Conservation (phyloP, 2,888 invertebrate species). For the Amphipoea oculea region DNA sequence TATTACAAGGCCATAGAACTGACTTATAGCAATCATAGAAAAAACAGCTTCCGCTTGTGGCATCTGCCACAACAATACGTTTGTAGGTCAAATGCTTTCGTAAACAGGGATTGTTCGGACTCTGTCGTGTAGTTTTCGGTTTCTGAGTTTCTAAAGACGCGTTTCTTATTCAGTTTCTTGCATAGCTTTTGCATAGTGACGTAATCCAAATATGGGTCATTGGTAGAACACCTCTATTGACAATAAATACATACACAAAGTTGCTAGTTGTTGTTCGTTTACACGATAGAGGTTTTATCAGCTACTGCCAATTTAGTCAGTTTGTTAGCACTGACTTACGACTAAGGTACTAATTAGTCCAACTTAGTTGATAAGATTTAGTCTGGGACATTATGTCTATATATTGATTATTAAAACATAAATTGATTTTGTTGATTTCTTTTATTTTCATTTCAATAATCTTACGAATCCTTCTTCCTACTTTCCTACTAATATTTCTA, state of each 20-base stretch:
- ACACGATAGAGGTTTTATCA: background rate
- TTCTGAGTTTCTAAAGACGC: slow-evolving; percentile 58
- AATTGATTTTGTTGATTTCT: background rate
- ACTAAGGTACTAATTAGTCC: background rate
- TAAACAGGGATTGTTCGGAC: slow-evolving; percentile 79
- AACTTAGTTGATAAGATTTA: background rate
- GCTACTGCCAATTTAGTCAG: background rate
- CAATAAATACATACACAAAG: slow-evolving; percentile 4
- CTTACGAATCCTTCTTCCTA: no score
- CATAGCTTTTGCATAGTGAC: slow-evolving; percentile 31
- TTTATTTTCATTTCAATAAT: background rate
- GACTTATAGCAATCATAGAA: slow-evolving; percentile 71
- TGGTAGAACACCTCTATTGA: slow-evolving; percentile 19
- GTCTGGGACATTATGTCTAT: background rate
- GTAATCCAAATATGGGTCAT: slow-evolving; percentile 41
- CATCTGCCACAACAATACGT: slow-evolving; percentile 81
- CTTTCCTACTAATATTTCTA: no score
- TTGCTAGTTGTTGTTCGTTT: background rate
- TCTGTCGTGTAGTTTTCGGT: slow-evolving; percentile 68
- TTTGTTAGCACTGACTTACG: background rate
- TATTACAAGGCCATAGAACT: slow-evolving; percentile 75
- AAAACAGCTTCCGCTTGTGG: slow-evolving; percentile 75
- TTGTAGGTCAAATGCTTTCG: slow-evolving; percentile 87
- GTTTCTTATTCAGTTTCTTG: slow-evolving; percentile 57
- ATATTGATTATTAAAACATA: background rate